These are phyloP conservation scores for Megalurothrips usitatus DNA, from an alignment of 2,888 invertebrate genomes.

Conservation along the genomic window DNA sequence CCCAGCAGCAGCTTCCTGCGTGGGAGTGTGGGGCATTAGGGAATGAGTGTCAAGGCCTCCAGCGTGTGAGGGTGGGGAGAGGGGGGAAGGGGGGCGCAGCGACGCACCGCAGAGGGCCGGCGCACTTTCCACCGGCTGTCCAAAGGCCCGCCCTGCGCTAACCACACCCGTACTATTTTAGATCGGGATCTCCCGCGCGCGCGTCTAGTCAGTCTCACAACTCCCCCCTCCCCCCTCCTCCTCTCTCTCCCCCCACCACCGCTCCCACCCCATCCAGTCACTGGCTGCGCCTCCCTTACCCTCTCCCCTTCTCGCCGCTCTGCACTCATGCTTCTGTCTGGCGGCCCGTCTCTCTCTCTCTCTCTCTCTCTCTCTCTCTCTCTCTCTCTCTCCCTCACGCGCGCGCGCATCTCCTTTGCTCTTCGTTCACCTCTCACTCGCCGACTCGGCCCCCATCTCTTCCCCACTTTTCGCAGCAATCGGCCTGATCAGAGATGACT, in stretches of 20 bases:
- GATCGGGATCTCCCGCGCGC: conserved; percentile 14
- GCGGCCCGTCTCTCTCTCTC: background rate
- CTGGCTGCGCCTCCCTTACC: no score
- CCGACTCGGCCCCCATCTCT: background rate
- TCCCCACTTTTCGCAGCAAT: background rate
- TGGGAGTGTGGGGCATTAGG: no score
- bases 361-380: background rate
- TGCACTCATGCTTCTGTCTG: no score
- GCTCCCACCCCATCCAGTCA: background rate
- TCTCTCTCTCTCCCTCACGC: background rate
- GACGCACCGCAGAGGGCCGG: background rate
- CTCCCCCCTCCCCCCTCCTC: background rate
- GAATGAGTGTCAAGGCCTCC: no score
- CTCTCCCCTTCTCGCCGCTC: background rate
- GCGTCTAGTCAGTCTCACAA: conserved; percentile 1
- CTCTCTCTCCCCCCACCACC: background rate
- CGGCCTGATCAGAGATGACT: background rate
- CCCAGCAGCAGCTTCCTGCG: no score
- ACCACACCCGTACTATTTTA: conserved; percentile 20
- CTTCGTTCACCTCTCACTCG: background rate
- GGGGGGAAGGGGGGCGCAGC: background rate
- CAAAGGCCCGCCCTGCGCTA: background rate
- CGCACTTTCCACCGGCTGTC: background rate
- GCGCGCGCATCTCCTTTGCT: no score
- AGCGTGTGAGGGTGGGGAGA: background rate